phyloP scores from a whole-genome alignment of 2,797 vertebrate species.

The Enteromius afrohamiltoni region DNA sequence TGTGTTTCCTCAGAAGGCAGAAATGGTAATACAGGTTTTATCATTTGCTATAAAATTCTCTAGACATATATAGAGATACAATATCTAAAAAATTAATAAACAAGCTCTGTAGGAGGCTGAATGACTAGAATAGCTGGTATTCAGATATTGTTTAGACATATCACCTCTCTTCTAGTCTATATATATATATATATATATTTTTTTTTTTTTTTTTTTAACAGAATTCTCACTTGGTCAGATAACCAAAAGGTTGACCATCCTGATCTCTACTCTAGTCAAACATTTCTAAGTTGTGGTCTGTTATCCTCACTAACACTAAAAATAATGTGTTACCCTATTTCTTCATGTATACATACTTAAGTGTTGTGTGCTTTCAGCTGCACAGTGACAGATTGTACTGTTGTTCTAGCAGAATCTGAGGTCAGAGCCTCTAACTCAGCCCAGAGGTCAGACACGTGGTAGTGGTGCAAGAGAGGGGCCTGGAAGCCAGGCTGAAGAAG shows the following conservation, averaged over 20 bases:
- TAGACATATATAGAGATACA: too few relatives aligned
- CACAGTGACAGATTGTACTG: background rate
- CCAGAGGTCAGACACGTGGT: conserved; percentile 55
- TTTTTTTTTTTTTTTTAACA: too few relatives aligned
- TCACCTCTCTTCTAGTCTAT: too few relatives aligned
- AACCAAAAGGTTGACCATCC: background rate
- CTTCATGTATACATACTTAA: background rate
- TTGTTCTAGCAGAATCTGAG: conserved; percentile 42
- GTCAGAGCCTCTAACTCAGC: conserved; percentile 60
- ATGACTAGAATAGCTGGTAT: too few relatives aligned
- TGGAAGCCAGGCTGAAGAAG: conserved; percentile 63
- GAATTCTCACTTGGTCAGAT: background rate
- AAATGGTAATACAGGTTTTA: background rate
- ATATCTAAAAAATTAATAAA: too few relatives aligned
- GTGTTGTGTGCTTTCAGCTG: background rate
- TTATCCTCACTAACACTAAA: background rate
- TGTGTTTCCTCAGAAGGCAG: background rate
- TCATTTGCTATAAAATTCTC: background rate
- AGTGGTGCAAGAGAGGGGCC: conserved; percentile 21
- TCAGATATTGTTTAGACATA: too few relatives aligned
- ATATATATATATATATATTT: too few relatives aligned
- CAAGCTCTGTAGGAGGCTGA: too few relatives aligned
- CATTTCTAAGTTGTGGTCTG: background rate
- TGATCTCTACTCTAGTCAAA: background rate
- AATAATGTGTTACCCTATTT: background rate